Evolutionary conservation across 2,888 invertebrate genomes (phyloP), one percentile per base, ranked within the genome.

Genomic region (Drosophila subquinaria): DNA sequence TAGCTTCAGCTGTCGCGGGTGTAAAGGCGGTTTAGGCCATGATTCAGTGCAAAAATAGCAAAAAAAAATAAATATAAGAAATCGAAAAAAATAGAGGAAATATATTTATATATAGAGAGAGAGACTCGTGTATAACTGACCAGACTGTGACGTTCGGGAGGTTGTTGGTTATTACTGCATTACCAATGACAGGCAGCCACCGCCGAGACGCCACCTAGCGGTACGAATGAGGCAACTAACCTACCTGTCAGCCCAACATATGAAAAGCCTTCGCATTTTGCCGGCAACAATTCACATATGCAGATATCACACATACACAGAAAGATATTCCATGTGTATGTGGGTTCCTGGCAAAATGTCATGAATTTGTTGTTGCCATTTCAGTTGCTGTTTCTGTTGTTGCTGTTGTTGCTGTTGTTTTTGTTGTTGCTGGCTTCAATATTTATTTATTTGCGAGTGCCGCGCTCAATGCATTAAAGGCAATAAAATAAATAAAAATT

Each of bases 401-500:
- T 81, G 76, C 68, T 62, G 63, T 8, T 53, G 38, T 11, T 56
- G 53, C 38, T 50, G 56, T 20, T 45, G 55, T 9, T 42, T 53
- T 72, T 76, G 55, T 9, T 42, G 59, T 72, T 76, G 67, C 68
- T 48, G 68, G 65, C 68, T 80, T 68, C 78, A 75, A 80, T 88
- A 86, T 85, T 88, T 85, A 85, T 85, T 85, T 88, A 88, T 82
- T 85, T 83, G 78, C 76, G 79, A 76, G 85, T 74, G 75, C 83
- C 88, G 84, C 68, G 81, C 74, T 75, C 79, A 77, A 85, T 83
- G 85, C 85, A 90, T 88, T 89, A 90, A 82, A 74, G 82, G 79
- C 78, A 87, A 89, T 88, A 85, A 90, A 89, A 89, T 87, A 88
- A 90, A 82, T 79, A 90, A 90, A 87, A 86, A 85, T 77, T 59